A percentile compares a stretch with the other conserved stretches of the same genome.
Conservation (phyloP, 1,140 invertebrate species). For the Belonocnema kinseyi region DNA sequence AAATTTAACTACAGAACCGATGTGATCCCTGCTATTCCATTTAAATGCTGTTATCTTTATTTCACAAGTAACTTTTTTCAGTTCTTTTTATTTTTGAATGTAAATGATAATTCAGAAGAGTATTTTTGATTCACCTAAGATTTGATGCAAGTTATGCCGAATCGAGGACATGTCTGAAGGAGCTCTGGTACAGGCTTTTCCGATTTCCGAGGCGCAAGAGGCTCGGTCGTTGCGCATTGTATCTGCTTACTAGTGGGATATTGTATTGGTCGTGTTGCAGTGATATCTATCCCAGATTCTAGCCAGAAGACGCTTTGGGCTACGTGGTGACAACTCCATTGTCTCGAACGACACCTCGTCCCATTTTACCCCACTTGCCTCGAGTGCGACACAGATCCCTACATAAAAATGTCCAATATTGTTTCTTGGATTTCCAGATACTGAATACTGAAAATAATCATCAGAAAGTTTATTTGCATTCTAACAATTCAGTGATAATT, state of each 20-base stretch:
- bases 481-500: too few relatives aligned
- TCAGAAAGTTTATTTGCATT: too few relatives aligned
- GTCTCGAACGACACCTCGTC: slow-evolving; percentile 20
- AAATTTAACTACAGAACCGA: too few relatives aligned
- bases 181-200: background rate
- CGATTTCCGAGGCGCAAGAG: slow-evolving; percentile 6
- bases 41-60: too few relatives aligned
- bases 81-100: too few relatives aligned
- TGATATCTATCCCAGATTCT: slow-evolving; percentile 16
- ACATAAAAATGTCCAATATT: slow-evolving; percentile 15
- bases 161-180: background rate
- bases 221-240: background rate
- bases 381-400: background rate
- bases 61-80: too few relatives aligned
- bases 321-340: slow-evolving; percentile 32
- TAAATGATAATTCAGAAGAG: too few relatives aligned
- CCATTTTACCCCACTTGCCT: slow-evolving; percentile 22
- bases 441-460: too few relatives aligned
- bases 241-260: background rate
- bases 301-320: background rate
- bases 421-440: too few relatives aligned
- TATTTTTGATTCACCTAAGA: too few relatives aligned
- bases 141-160: background rate
- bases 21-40: too few relatives aligned
- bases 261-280: background rate